phyloP scores from a whole-genome alignment of 1,140 invertebrate genomes.

The Panagrolaimus sp. region DNA sequence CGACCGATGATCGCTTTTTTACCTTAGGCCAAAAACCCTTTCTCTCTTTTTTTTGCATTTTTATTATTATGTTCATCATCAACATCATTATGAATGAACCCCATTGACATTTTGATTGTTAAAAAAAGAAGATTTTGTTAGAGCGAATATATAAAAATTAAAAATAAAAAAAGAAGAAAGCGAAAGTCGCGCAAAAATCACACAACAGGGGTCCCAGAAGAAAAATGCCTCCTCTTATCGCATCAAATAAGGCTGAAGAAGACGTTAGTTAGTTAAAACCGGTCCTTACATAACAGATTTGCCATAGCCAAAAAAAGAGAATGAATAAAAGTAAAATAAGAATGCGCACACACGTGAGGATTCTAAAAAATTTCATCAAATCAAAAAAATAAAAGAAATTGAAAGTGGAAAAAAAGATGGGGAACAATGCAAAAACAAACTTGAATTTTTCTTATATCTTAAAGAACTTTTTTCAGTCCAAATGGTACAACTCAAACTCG shows the following conservation, averaged over 20 bases:
- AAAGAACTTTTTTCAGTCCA: constrained; percentile 40
- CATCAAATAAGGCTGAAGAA: background rate
- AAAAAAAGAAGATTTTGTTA: too few species aligned
- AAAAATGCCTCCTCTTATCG: background rate
- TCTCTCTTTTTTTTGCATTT: too few species aligned
- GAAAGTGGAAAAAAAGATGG: background rate
- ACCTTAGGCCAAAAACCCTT: too few species aligned
- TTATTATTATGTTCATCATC: too few species aligned
- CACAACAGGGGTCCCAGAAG: background rate
- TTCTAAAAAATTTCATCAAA: background rate
- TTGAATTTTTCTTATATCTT: too few species aligned
- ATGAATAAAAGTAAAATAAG: background rate
- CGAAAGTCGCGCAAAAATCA: background rate
- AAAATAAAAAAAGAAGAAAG: background rate
- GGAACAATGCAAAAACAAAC: background rate
- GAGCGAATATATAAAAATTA: too few species aligned
- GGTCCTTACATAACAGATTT: background rate
- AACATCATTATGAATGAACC: too few species aligned
- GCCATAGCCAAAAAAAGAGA: background rate
- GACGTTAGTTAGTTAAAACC: background rate
- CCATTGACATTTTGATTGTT: too few species aligned
- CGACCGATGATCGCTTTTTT: too few species aligned
- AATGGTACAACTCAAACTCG: constrained; percentile 31
- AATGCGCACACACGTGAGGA: background rate
- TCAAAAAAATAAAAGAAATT: background rate